Conservation (phyloP, 2,113 vertebrate genomes). For the Xenopus laevis region DNA sequence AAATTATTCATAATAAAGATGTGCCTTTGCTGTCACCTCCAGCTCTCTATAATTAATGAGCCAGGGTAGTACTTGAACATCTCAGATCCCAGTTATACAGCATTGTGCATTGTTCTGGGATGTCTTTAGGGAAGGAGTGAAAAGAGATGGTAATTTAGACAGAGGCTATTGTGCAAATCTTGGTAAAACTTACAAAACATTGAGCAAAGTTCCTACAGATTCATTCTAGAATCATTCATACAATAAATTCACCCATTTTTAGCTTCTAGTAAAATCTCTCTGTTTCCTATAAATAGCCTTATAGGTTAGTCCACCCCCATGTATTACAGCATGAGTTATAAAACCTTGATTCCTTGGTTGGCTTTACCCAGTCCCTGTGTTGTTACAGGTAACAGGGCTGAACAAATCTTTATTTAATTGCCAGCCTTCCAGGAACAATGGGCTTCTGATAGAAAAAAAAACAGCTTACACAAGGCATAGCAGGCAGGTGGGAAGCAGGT, state of each 20-base stretch:
- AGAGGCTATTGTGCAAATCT: not conserved
- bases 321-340: slow-evolving; percentile 7
- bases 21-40: not conserved
- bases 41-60: not conserved
- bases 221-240: too few species aligned
- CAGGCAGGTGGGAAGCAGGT: slow-evolving; percentile 39
- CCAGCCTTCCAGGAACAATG: slow-evolving; percentile 24
- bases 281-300: too few species aligned
- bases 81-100: not conserved
- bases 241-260: too few species aligned
- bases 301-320: too few species aligned
- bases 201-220: too few species aligned
- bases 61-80: not conserved
- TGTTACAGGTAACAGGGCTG: not conserved
- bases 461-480: not conserved
- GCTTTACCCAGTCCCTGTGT: not conserved
- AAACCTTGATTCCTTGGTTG: slow-evolving; percentile 12
- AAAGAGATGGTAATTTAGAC: not conserved
- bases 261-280: too few species aligned
- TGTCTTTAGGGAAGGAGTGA: not conserved
- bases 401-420: slow-evolving; percentile 34
- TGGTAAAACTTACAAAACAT: too few species aligned
- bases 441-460: not conserved
- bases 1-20: not conserved
- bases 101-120: slow-evolving; percentile 3